A percentile compares a stretch with the other conserved stretches of the same genome.
These are phyloP conservation scores for Ladona fulva DNA, from an alignment of 1,140 invertebrate species.

Conservation along the genomic window DNA sequence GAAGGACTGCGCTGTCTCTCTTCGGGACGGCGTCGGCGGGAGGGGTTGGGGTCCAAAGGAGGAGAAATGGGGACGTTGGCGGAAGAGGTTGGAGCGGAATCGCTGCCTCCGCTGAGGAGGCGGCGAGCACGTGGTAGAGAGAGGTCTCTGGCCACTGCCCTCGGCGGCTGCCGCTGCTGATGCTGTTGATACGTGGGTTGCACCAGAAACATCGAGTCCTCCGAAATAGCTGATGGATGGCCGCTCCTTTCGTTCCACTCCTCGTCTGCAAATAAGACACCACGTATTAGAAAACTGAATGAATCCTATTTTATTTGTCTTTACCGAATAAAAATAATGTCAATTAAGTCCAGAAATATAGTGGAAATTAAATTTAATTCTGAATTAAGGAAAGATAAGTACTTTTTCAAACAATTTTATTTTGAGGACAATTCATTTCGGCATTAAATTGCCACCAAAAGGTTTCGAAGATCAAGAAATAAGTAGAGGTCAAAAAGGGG, in stretches of 20 bases:
- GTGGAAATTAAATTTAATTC: too few relatives aligned
- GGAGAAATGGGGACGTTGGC: constrained; percentile 24
- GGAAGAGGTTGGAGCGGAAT: constrained; percentile 20
- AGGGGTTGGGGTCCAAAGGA: constrained; percentile 24
- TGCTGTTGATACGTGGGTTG: constrained; percentile 25
- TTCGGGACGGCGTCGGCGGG: constrained; percentile 33
- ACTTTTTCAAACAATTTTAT: too few relatives aligned
- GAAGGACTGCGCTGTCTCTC: constrained; percentile 42
- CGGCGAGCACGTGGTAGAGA: constrained; percentile 24
- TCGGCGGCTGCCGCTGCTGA: constrained; percentile 18
- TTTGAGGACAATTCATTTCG: too few relatives aligned
- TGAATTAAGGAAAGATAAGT: too few relatives aligned
- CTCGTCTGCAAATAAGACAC: constrained; percentile 29
- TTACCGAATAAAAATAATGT: too few relatives aligned
- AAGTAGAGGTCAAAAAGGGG: too few relatives aligned
- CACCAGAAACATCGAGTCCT: constrained; percentile 29
- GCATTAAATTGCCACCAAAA: too few relatives aligned
- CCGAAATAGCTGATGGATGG: constrained; percentile 24
- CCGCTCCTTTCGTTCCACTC: constrained; percentile 28
- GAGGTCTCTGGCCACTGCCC: constrained; percentile 22
- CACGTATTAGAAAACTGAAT: constrained; percentile 15
- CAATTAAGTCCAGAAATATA: too few relatives aligned
- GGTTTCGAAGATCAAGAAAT: too few relatives aligned
- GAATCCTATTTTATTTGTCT: too few relatives aligned
- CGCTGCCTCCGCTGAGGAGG: constrained; percentile 26